Base-by-base conservation (phyloP, 2,888 invertebrate species). In the Habroteleia sp. region DNA sequence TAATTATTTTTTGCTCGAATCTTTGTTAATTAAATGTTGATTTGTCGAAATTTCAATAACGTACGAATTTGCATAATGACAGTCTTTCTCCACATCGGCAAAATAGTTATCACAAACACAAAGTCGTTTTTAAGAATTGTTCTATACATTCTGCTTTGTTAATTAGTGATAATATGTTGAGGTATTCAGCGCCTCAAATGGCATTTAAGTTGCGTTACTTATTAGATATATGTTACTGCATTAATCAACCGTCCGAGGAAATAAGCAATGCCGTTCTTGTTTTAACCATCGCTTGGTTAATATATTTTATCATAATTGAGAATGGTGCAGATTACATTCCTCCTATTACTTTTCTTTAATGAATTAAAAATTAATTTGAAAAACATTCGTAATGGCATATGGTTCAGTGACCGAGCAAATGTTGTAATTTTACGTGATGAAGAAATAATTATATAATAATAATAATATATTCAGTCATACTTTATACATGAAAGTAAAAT, bases 321-420 rank as follows among this genome's bases (percentile, higher is more conserved):
- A 29, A 46, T 37, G 66, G 44, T 48, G 31, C 23, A 39, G 37
- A 31, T 44, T 56, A 56, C 56, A 68, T 56, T 56, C 44, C 56
- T 14, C 20, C 44, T 39, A 44, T 54, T 37, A 56, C 20, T 37
- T 39, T 48, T 48, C 31, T 31, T 27, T 56, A 68, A 68, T 44
- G 54, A 56, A 48, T 56, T 41, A 39, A 68, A 56, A 56, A 46
- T 56, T 23, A 39, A 46, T 56, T 20, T 46, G 39, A 23, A 63
- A 39, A 13, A 13, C 0, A 20, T 5, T n/a, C 2, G 7, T 39
- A 39, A 42, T 39, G 17, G 33, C 29, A n/a, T n/a, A n/a, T n/a
- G n/a, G n/a, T n/a, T n/a, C n/a, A n/a, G n/a, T n/a, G n/a, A n/a
- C n/a, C n/a, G n/a, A n/a, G n/a, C n/a, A n/a, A n/a, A n/a, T n/a